These are phyloP conservation scores for Pseudonaja textilis DNA, from an alignment of 2,113 vertebrate species.

Conservation along the genomic window DNA sequence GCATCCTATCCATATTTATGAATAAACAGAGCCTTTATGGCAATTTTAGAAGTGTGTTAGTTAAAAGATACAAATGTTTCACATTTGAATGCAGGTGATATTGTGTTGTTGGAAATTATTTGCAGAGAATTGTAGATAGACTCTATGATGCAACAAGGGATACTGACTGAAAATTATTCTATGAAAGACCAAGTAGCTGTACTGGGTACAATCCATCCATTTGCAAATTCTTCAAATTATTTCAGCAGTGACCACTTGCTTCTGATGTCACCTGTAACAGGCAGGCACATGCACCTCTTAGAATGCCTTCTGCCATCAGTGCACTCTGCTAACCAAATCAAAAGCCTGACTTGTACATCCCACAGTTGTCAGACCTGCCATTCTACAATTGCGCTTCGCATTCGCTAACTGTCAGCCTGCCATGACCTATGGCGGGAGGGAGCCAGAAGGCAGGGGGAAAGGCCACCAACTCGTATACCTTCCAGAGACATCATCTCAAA, in stretches of 20 bases:
- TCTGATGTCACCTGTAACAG: neutral
- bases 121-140: neutral
- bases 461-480: neutral
- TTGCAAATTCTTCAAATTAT: neutral
- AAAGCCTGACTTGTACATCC: neutral
- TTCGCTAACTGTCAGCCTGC: neutral
- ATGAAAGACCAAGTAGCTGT: neutral
- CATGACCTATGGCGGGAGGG: neutral
- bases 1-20: too few relatives aligned
- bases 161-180: neutral
- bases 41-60: too few relatives aligned
- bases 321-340: neutral
- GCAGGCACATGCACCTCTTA: neutral
- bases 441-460: neutral
- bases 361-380: neutral
- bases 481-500: neutral
- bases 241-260: neutral
- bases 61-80: too few relatives aligned
- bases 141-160: neutral
- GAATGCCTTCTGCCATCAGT: neutral
- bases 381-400: neutral
- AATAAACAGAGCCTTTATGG: too few relatives aligned
- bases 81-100: too few relatives aligned
- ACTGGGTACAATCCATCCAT: neutral
- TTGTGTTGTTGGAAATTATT: neutral